Evolutionary conservation across 2,888 invertebrate genomes (phyloP), one percentile per base, ranked within the genome.

Genomic region (Epinotia ramella): DNA sequence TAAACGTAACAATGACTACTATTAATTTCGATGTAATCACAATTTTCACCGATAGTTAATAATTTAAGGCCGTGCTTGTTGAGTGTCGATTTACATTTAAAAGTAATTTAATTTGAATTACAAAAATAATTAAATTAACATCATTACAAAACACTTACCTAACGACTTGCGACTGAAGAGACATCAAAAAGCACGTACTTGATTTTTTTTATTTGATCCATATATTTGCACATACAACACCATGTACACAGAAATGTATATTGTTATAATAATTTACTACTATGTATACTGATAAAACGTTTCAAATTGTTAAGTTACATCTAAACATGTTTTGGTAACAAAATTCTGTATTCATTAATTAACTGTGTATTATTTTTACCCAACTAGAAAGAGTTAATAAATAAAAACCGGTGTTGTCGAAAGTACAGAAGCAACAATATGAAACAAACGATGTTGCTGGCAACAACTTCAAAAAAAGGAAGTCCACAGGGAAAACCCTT

Each of bases 271-370:
- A 20, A 62, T 70, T 74, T 28, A 71, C 13, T 67, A 57, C 57
- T 75, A 44, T 56, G 33, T 56, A 53, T 67, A 71, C 53, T 60
- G 60, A 71, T 65, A 53, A 65, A 49, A 59, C 20, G 40, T 33
- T 81, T 79, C 78, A 80, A 80, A 83, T 82, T 79, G 78, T 86
- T 88, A 78, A 84, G 87, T 89, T 89, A 82, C 87, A 88, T 82
- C 80, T 75, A 74, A 75, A 62, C 63, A 84, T 86, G 79, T 83
- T 88, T 89, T 88, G 78, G 73, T 84, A 86, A 88, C 86, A 82
- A 88, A 88, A 87, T 80, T 81, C 84, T 89, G 86, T 88, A 88
- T 86, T 86, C 80, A 87, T 85, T 82, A 73, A 84, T 81, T 63
- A 11, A 72, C 75, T 83, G 65, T 70, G 84, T 88, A 81, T 88